Evolutionary conservation across 2,888 invertebrate species (phyloP).

Genomic region (Cephus sareptanus): DNA sequence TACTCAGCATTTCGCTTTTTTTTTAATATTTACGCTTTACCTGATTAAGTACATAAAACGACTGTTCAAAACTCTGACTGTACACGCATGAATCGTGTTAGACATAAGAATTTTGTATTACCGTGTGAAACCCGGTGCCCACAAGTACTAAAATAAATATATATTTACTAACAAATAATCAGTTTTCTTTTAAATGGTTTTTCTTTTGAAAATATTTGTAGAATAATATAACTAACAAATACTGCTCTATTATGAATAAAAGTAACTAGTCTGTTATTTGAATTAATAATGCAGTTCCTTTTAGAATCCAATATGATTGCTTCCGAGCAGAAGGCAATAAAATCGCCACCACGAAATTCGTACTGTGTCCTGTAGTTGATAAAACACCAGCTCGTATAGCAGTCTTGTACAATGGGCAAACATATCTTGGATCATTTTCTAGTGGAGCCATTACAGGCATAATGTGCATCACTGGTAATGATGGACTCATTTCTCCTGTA

Average conservation of each 20-base stretch:
- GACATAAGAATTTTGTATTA: constrained; percentile 3
- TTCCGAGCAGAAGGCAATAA: constrained; percentile 74
- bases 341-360: constrained; percentile 88
- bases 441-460: constrained; percentile 74
- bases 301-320: constrained; percentile 87
- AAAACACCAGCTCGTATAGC: constrained; percentile 86
- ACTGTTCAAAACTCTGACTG: not conserved
- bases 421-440: constrained; percentile 74
- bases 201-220: not conserved
- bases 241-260: not conserved
- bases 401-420: constrained; percentile 89
- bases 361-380: constrained; percentile 93
- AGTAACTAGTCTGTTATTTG: constrained; percentile 76
- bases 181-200: not conserved
- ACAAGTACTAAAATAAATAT: constrained; percentile 2
- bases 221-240: not conserved
- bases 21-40: not conserved
- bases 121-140: not conserved
- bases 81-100: not conserved
- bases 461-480: constrained; percentile 77
- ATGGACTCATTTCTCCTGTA: constrained; percentile 80
- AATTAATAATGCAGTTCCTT: constrained; percentile 88
- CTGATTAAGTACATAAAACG: not conserved
- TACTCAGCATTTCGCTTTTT: not conserved
- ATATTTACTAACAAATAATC: not conserved